Evolutionary conservation across 2,797 vertebrate genomes (phyloP), one percentile per base, ranked within the genome.

Genomic region (Anas flavirostris): DNA sequence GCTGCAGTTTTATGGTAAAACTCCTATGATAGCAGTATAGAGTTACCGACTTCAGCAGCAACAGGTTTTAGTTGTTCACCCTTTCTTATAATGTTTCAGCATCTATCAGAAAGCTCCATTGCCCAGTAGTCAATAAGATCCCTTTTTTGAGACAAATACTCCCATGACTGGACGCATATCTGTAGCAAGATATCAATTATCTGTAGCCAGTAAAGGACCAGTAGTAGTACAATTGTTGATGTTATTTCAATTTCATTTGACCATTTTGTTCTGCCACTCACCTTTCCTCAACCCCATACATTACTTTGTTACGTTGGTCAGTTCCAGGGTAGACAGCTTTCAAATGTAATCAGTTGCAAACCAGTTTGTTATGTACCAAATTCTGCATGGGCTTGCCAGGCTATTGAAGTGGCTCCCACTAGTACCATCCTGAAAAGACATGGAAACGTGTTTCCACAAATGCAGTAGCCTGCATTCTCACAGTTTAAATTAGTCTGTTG

Each of bases 281-380:
- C 84, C 88, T 90, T 86, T 83, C 39, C 48, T 73, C 86, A 93
- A 88, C 77, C 91, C 80, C 70, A 16, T 35, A 31, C 39, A 3
- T 53, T 22, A 63, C 80, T 84, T 23, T 31, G 59, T 59, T 41
- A 46, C 59, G 33, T 79, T 91, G 92, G 77, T 88, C 72, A 59
- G 37, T 72, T 78, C 48, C 79, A 37, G 55, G 59, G 39, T 11
- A 91, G 91, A 88, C 86, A 86, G 90, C 60, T 96, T 96, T 96
- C 92, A 93, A 72, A 93, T 86, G 81, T 59, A 48, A 77, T 76
- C 3, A 0, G 12, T 92, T 35, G 76, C 53, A 62, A 91, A 88
- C 91, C 87, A 82, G 73, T 94, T 82, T 95, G 89, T 88, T 82
- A 60, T 55, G 67, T 84, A 90, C 81, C 91, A 91, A 86, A 90